Evolutionary conservation across 30 jellyfish, hydroid and myxozoan genomes (phyloP).

Genomic region (Mastigias papua): DNA sequence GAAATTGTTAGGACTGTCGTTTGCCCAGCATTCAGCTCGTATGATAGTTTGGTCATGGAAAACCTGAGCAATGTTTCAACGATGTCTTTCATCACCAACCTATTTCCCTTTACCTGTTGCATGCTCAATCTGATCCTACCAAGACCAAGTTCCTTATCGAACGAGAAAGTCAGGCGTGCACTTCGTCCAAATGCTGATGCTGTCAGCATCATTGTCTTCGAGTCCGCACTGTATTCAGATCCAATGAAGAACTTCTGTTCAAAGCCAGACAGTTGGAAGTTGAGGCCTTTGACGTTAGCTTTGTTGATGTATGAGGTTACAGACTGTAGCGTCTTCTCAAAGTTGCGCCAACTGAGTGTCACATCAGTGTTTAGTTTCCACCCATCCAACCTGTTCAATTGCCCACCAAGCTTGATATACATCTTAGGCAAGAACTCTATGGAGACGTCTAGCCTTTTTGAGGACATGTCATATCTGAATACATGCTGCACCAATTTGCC

Average conservation of each 20-base stretch:
- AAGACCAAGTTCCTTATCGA: constrained; percentile 19
- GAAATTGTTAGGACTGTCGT: constrained; percentile 12
- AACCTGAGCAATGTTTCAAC: constrained; percentile 15
- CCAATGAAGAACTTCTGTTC: constrained; percentile 57
- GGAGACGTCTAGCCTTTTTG: constrained; percentile 60
- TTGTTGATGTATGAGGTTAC: constrained; percentile 57
- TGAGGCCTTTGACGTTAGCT: constrained; percentile 59
- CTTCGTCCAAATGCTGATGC: constrained; percentile 55
- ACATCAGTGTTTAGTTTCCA: constrained; percentile 80
- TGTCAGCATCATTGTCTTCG: constrained; percentile 47
- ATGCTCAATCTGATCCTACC: constrained; percentile 33
- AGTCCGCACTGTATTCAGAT: constrained; percentile 58
- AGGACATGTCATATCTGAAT: constrained; percentile 52
- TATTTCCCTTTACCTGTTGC: constrained; percentile 44
- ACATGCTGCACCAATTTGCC: constrained; percentile 72
- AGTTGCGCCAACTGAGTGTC: constrained; percentile 77
- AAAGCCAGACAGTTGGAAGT: constrained; percentile 59
- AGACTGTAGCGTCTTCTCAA: constrained; percentile 63
- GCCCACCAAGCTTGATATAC: constrained; percentile 76
- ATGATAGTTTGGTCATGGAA: constrained; percentile 29
- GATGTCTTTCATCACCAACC: constrained; percentile 38
- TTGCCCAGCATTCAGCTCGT: constrained; percentile 25
- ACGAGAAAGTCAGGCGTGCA: constrained; percentile 12
- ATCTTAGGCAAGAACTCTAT: constrained; percentile 96
- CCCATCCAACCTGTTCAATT: constrained; percentile 75